Evolutionary conservation across 2,888 invertebrate species (phyloP).

Genomic region (Antheraea assamensis): DNA sequence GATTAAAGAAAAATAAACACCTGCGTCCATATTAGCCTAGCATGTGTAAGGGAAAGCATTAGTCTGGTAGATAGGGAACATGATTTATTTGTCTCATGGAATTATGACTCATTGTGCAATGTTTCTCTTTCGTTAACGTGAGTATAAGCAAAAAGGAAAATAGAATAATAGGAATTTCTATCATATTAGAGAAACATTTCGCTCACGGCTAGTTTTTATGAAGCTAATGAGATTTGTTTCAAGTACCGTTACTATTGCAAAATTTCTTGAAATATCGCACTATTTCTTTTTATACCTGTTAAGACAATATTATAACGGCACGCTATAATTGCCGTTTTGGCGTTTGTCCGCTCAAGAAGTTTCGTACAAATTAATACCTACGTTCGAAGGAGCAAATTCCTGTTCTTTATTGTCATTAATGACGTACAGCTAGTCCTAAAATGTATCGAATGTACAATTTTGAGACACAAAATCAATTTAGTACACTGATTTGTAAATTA

Average conservation of each 20-base stretch:
- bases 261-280: not conserved
- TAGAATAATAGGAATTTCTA: conserved; percentile 21
- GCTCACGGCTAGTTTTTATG: not conserved
- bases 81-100: conserved; percentile 25
- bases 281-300: no score
- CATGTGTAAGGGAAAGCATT: conserved; percentile 15
- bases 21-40: conserved; percentile 17
- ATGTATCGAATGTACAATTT: no score
- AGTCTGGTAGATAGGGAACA: conserved; percentile 12
- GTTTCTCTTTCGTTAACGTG: conserved; percentile 17
- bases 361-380: no score
- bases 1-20: not conserved
- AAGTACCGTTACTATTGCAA: not conserved
- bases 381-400: no score
- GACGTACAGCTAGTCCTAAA: no score
- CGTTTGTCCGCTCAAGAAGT: no score
- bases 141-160: conserved; percentile 18
- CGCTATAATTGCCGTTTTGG: no score
- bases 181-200: conserved; percentile 3
- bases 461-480: no score
- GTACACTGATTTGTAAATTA: no score
- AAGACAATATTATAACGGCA: no score
- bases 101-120: conserved; percentile 23
- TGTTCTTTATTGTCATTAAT: no score
- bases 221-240: conserved; percentile 14